Conservation (phyloP, 2,888 invertebrate genomes). For the Cheilosia pagana region DNA sequence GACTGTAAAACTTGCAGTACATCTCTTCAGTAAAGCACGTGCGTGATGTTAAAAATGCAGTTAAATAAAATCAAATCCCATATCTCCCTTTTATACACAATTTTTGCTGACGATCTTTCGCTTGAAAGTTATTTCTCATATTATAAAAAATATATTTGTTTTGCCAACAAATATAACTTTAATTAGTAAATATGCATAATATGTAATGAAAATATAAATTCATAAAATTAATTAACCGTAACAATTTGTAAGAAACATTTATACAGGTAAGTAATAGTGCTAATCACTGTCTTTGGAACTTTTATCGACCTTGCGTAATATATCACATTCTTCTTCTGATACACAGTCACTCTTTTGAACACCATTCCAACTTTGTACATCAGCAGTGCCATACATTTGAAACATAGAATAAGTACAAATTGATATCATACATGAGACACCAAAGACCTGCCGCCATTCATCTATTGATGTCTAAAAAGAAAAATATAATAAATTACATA, state of each 20-base stretch:
- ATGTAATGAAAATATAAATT: constrained; percentile 1
- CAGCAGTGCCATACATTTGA: constrained; percentile 88
- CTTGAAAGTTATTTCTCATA: no score
- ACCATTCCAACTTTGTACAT: constrained; percentile 84
- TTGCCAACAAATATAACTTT: no score
- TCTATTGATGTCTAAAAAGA: constrained; percentile 83
- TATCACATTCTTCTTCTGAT: constrained; percentile 77
- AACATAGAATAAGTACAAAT: constrained; percentile 87
- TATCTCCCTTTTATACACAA: no score
- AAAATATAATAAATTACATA: constrained; percentile 6
- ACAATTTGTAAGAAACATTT: constrained; percentile 31
- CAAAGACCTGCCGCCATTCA: constrained; percentile 88
- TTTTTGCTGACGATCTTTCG: no score
- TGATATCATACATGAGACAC: constrained; percentile 86
- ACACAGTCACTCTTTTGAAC: constrained; percentile 51
- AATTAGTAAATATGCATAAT: not conserved
- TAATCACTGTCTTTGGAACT: constrained; percentile 66
- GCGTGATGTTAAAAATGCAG: no score
- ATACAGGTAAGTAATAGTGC: constrained; percentile 28
- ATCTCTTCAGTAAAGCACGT: no score
- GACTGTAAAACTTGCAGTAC: no score
- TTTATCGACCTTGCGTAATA: constrained; percentile 75
- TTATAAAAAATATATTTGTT: no score
- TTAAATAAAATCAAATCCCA: no score
- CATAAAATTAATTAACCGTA: not conserved